These are phyloP conservation scores for Erannis defoliaria DNA, from an alignment of 2,888 invertebrate genomes.

Conservation along the genomic window DNA sequence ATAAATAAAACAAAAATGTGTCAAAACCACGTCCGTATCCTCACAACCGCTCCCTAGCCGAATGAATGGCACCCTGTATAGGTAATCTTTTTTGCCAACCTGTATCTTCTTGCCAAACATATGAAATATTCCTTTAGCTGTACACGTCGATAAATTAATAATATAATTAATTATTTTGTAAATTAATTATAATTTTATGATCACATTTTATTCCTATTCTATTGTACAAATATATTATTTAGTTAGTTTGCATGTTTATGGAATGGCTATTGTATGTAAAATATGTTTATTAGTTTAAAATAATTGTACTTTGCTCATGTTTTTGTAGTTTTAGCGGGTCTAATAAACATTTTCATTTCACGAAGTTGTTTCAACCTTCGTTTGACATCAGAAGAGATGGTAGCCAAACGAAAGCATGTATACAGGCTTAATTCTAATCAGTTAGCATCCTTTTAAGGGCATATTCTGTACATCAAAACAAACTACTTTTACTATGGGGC, in stretches of 20 bases:
- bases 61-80: too few relatives aligned
- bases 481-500: too few relatives aligned
- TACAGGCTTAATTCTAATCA: too few relatives aligned
- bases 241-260: background rate
- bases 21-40: too few relatives aligned
- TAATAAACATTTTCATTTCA: slow-evolving; percentile 40
- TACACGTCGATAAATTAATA: background rate
- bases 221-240: slow-evolving; percentile 18
- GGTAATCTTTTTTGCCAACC: too few relatives aligned
- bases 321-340: slow-evolving; percentile 39
- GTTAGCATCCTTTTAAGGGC: too few relatives aligned
- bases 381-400: too few relatives aligned
- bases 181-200: slow-evolving; percentile 9
- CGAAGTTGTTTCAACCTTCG: background rate
- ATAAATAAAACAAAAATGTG: too few relatives aligned
- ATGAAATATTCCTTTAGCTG: background rate
- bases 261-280: slow-evolving; percentile 2
- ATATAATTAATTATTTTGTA: background rate
- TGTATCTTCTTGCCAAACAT: background rate
- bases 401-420: too few relatives aligned
- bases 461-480: too few relatives aligned
- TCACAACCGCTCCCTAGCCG: too few relatives aligned
- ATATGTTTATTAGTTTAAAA: slow-evolving; percentile 19
- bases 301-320: slow-evolving; percentile 39
- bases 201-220: slow-evolving; percentile 24